A percentile compares a stretch with the other conserved stretches of the same genome.
phyloP scores from a whole-genome alignment of 2,797 vertebrate genomes.

The Ara ararauna region DNA sequence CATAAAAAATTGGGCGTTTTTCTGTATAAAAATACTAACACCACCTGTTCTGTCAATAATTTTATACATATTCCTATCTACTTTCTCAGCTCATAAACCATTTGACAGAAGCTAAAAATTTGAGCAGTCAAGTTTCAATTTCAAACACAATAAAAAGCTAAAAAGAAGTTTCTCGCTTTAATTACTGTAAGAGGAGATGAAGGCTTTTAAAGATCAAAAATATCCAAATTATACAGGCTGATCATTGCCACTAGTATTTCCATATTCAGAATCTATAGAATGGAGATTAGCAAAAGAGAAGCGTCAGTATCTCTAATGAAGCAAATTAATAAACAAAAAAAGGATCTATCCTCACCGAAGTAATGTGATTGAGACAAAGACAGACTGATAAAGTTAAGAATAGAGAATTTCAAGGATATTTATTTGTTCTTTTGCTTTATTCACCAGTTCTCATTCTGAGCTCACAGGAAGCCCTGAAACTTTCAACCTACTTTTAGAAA shows the following conservation, averaged over 20 bases:
- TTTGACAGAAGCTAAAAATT: neutral
- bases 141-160: slow-evolving; percentile 11
- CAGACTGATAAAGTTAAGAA: neutral
- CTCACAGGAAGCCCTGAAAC: neutral
- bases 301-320: neutral
- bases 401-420: neutral
- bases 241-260: neutral
- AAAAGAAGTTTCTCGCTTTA: neutral
- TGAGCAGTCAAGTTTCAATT: neutral
- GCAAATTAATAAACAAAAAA: neutral
- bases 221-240: neutral
- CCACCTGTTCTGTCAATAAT: neutral
- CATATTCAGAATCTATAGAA: neutral
- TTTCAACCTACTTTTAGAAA: neutral
- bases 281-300: neutral
- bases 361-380: neutral
- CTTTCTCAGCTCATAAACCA: slow-evolving; percentile 3
- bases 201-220: neutral
- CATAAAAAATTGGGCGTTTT: neutral
- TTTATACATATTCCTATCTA: neutral
- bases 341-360: neutral
- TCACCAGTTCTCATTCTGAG: neutral
- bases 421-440: neutral
- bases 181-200: neutral
- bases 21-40: neutral